These are phyloP conservation scores for Spodoptera litura DNA, from an alignment of 1,140 invertebrate genomes.

Conservation along the genomic window DNA sequence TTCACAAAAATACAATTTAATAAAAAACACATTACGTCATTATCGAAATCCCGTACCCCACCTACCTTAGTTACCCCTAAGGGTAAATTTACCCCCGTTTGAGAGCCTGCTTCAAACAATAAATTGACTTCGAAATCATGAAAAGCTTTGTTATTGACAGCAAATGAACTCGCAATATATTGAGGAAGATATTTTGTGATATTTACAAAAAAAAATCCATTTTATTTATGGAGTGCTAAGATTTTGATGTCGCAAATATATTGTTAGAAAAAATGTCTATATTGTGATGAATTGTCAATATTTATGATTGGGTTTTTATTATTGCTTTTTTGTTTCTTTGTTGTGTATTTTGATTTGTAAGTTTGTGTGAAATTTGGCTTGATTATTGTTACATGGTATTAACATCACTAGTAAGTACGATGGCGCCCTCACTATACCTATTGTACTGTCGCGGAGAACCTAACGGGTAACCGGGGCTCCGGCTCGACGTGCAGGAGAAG, in stretches of 20 bases:
- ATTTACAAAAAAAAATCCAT: not conserved
- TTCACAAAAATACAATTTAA: no score
- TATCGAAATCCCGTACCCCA: no score
- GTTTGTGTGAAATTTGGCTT: no score
- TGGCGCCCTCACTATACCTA: no score
- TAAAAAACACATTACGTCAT: no score
- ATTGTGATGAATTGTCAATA: not conserved
- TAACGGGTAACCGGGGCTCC: no score
- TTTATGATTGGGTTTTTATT: not conserved
- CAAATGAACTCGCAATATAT: not conserved
- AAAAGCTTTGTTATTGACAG: constrained; percentile 19
- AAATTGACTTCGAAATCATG: constrained; percentile 26
- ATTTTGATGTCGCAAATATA: not conserved
- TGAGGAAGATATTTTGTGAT: not conserved
- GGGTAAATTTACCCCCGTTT: no score
- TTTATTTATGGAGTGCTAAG: not conserved
- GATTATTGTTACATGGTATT: no score
- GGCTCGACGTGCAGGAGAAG: no score
- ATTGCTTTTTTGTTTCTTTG: not conserved
- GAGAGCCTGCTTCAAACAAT: not conserved
- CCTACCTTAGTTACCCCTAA: no score
- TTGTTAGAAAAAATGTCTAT: not conserved
- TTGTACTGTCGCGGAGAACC: no score
- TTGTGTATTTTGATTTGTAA: not conserved
- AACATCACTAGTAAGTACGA: no score